Evolutionary conservation across 1,140 invertebrate species (phyloP), one percentile per base, ranked within the genome.

Genomic region (Drosophila melanica): DNA sequence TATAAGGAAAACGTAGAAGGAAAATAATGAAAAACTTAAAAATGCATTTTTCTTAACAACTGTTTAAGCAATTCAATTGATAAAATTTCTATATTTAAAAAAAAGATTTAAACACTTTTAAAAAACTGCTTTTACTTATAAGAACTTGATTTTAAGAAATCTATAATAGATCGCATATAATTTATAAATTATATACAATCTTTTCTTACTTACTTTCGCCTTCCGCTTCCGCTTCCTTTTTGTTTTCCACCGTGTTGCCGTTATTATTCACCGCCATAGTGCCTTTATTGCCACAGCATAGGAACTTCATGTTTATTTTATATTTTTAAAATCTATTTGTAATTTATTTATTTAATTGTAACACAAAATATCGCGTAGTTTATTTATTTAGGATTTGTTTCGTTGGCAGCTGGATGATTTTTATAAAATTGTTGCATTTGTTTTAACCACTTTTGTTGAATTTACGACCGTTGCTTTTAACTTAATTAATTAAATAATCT

Each of bases 161-260:
- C 20, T 23, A 23, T 23, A 23, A 23, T 3, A 23, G 2, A 23
- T 23, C 20, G 3, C 4, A 23, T 23, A 23, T 23, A 23, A 23
- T 23, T 23, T 23, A 23, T 23, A 23, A 4, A 23, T 18, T 18
- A 18, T 23, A 3, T 23, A 3, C 20, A 23, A 6, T 5, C 23
- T 2, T 47, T 11, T 47, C 5, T 12, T 27, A 75, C 72, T 75
- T 53, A 75, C 72, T 70, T 70, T 27, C 18, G 6, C 48, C 71
- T 16, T 70, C 54, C 1, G 69, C 69, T 45, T 65, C 63, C 33
- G 44, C 59, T 53, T 64, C 72, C 67, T 75, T 75, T 58, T 75
- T 75, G 39, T 8, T 64, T 2, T 65, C 71, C 10, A 45, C n/a
- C 0, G 27, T 0, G 6, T 8, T 8, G 37, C 37, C 44, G 12